Percentiles rank a stretch among this genome's conserved stretches.
phyloP scores from a whole-genome alignment of 2,888 invertebrate species.

The Lordiphosa andalusiaca region DNA sequence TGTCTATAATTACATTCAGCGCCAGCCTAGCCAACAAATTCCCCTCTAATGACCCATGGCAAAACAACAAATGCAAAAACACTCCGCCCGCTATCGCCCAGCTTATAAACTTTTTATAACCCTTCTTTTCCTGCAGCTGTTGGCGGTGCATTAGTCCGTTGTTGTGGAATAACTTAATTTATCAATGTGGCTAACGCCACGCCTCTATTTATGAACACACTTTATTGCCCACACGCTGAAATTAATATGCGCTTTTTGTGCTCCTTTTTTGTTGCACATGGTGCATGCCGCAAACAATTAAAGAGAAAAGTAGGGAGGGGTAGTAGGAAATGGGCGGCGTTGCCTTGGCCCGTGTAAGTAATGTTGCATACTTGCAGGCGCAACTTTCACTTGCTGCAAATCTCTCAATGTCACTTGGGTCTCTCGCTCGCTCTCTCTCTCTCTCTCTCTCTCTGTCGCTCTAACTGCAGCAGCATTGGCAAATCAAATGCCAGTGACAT shows the following conservation, averaged over 20 bases:
- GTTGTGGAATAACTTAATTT: constrained; percentile 28
- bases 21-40: no score
- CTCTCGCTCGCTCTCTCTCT: no score
- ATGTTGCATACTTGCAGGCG: constrained; percentile 10
- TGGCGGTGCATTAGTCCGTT: constrained; percentile 14
- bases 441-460: no score
- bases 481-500: constrained; percentile 74
- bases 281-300: constrained; percentile 1
- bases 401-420: constrained; percentile 8
- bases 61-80: constrained; percentile 1
- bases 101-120: constrained; percentile 16
- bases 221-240: constrained; percentile 19
- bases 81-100: no score
- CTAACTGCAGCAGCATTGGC: constrained; percentile 9
- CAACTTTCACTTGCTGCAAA: constrained; percentile 29
- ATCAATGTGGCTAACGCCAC: constrained; percentile 1
- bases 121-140: constrained; percentile 24
- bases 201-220: constrained; percentile 20
- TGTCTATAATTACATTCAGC: no score
- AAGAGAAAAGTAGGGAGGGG: not conserved
- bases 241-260: constrained; percentile 40
- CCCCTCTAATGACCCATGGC: constrained; percentile 5
- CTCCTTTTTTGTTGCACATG: not conserved
- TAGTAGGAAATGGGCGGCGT: not conserved
- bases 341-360: not conserved